These are phyloP conservation scores for Grapholita molesta DNA, from an alignment of 1,140 invertebrate species.

Conservation along the genomic window DNA sequence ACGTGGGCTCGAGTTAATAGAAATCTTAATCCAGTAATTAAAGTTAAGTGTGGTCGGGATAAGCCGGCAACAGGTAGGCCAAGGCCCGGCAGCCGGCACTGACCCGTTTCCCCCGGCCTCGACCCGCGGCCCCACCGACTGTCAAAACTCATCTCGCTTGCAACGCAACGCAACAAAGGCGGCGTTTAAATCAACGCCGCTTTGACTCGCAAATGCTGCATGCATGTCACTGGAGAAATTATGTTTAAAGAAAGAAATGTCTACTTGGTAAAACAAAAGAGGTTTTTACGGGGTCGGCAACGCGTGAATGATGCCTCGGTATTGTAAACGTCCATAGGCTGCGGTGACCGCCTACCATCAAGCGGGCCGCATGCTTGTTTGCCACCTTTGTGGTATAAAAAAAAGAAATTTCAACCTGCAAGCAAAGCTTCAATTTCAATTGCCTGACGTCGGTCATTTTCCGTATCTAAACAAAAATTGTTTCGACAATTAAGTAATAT, in stretches of 20 bases:
- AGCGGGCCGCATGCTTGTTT: too few relatives aligned
- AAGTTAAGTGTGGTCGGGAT: not conserved
- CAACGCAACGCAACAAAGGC: not conserved
- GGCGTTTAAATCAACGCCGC: not conserved
- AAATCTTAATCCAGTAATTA: not conserved
- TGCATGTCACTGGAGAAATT: not conserved
- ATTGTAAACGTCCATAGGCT: too few relatives aligned
- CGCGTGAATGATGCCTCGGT: too few relatives aligned
- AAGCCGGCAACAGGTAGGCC: conserved; percentile 20
- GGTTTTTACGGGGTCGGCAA: too few relatives aligned
- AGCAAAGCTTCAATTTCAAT: too few relatives aligned
- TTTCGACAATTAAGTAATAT: too few relatives aligned
- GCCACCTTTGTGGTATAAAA: too few relatives aligned
- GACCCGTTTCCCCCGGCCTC: conserved; percentile 37
- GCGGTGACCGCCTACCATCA: too few relatives aligned
- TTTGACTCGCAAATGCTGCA: not conserved
- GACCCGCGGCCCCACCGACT: not conserved
- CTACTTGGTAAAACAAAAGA: not conserved
- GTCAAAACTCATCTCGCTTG: not conserved
- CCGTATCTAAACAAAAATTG: too few relatives aligned
- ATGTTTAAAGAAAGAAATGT: not conserved
- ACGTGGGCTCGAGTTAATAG: not conserved
- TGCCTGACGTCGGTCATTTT: too few relatives aligned
- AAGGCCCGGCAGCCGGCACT: conserved; percentile 41
- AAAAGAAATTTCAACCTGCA: too few relatives aligned